Evolutionary conservation across 1,140 invertebrate species (phyloP).

Genomic region (Ostrea edulis): DNA sequence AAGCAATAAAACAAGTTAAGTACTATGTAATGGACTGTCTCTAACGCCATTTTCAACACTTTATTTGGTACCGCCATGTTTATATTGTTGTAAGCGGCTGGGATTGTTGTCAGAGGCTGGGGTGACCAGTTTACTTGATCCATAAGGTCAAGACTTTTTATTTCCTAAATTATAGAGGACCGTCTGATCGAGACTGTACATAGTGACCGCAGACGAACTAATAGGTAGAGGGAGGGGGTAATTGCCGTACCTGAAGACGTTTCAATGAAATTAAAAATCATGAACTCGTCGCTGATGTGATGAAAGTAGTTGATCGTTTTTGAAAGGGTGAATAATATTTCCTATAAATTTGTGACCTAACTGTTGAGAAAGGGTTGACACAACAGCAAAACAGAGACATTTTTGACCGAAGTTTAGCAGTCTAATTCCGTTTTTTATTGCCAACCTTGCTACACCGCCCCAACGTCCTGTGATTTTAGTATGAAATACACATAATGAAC

Average conservation of each 20-base stretch:
- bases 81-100: constrained; percentile 4
- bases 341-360: background rate
- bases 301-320: background rate
- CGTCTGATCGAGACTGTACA: background rate
- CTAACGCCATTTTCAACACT: background rate
- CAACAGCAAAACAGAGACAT: background rate
- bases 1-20: background rate
- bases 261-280: background rate
- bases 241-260: background rate
- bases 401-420: background rate
- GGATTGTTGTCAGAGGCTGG: background rate
- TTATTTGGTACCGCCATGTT: background rate
- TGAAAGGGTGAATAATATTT: background rate
- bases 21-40: background rate
- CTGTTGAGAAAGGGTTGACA: background rate
- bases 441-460: background rate
- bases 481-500: background rate
- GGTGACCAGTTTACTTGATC: background rate
- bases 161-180: background rate
- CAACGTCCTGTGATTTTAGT: background rate
- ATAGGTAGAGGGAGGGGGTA: background rate
- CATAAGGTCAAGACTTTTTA: constrained; percentile 2
- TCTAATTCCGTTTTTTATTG: background rate
- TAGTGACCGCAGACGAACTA: background rate
- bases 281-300: background rate